Percentiles rank a stretch among this genome's conserved stretches.
Conservation (phyloP, 1,140 invertebrate genomes). For the Agrypnia vestita region DNA sequence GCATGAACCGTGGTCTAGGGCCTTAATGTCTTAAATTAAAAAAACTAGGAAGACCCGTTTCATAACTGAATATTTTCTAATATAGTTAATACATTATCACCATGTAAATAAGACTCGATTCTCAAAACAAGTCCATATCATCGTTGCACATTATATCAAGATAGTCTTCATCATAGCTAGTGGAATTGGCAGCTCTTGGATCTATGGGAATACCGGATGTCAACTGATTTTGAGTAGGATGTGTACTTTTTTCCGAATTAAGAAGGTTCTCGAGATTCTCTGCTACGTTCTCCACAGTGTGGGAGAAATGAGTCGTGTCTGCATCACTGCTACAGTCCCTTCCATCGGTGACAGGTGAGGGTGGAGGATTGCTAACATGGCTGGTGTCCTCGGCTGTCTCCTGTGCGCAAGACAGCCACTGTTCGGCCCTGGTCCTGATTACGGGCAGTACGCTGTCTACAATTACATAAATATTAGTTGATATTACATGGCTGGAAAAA, state of each 20-base stretch:
- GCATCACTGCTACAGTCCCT: slow-evolving; percentile 81
- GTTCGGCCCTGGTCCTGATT: slow-evolving; percentile 74
- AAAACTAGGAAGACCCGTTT: slow-evolving; percentile 1
- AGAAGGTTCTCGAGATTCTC: slow-evolving; percentile 56
- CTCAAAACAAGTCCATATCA: slow-evolving; percentile 84
- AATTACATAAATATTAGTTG: slow-evolving; percentile 56
- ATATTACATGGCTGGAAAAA: no score
- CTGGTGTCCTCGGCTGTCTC: slow-evolving; percentile 69
- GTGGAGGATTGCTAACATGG: slow-evolving; percentile 82
- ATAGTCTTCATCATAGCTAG: slow-evolving; percentile 80
- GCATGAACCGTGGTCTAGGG: no score
- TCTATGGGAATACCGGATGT: slow-evolving; percentile 21
- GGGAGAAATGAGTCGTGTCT: slow-evolving; percentile 67
- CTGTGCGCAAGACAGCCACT: slow-evolving; percentile 67
- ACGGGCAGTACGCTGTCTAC: slow-evolving; percentile 75
- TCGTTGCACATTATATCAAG: slow-evolving; percentile 79
- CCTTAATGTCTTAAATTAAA: no score
- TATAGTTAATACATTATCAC: neutral
- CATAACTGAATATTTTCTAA: slow-evolving; percentile 2
- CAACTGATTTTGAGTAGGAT: slow-evolving; percentile 53
- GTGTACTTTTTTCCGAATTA: slow-evolving; percentile 54
- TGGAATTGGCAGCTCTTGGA: slow-evolving; percentile 47
- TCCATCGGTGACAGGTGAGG: slow-evolving; percentile 83
- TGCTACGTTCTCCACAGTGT: slow-evolving; percentile 61
- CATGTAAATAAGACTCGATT: slow-evolving; percentile 13